Evolutionary conservation across 2,113 vertebrate genomes (phyloP).

Genomic region (Phycodurus eques): DNA sequence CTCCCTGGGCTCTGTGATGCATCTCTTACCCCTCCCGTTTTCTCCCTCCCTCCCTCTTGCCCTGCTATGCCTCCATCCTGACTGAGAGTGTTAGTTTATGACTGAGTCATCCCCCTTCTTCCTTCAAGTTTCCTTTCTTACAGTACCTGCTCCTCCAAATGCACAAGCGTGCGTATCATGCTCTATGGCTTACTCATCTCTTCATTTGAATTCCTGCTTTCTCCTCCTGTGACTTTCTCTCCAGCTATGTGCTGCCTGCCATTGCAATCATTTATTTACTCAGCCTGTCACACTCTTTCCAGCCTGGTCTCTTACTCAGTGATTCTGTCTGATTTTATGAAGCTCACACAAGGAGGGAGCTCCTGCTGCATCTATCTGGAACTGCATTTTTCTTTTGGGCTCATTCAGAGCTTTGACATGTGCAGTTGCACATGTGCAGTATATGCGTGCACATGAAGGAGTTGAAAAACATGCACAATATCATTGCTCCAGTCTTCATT

Average conservation of each 20-base stretch:
- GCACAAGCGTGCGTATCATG: slow-evolving; percentile 28
- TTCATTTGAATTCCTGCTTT: slow-evolving; percentile 26
- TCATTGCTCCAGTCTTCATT: slow-evolving; percentile 27
- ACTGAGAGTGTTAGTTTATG: slow-evolving; percentile 61
- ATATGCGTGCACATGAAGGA: not conserved
- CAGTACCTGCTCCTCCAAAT: slow-evolving; percentile 29
- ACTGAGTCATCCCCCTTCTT: slow-evolving; percentile 62
- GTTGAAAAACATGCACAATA: not conserved
- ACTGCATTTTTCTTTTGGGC: slow-evolving; percentile 21
- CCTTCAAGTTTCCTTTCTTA: slow-evolving; percentile 39
- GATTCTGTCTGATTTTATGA: slow-evolving; percentile 62
- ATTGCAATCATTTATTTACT: slow-evolving; percentile 62
- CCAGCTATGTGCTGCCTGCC: slow-evolving; percentile 44
- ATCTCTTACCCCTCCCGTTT: slow-evolving; percentile 20
- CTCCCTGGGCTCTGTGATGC: slow-evolving; percentile 32
- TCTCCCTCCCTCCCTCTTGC: slow-evolving; percentile 19
- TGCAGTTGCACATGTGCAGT: slow-evolving; percentile 6
- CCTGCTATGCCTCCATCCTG: slow-evolving; percentile 48
- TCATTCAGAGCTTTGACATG: slow-evolving; percentile 22
- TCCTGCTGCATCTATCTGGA: slow-evolving; percentile 23
- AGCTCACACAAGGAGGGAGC: slow-evolving; percentile 33
- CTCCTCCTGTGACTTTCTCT: slow-evolving; percentile 12
- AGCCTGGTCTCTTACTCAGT: slow-evolving; percentile 55
- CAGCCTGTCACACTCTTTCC: slow-evolving; percentile 35
- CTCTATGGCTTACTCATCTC: slow-evolving; percentile 15